Evolutionary conservation across 2,797 vertebrate species (phyloP), one percentile per base, ranked within the genome.

Genomic region (Sylvilagus floridanus): DNA sequence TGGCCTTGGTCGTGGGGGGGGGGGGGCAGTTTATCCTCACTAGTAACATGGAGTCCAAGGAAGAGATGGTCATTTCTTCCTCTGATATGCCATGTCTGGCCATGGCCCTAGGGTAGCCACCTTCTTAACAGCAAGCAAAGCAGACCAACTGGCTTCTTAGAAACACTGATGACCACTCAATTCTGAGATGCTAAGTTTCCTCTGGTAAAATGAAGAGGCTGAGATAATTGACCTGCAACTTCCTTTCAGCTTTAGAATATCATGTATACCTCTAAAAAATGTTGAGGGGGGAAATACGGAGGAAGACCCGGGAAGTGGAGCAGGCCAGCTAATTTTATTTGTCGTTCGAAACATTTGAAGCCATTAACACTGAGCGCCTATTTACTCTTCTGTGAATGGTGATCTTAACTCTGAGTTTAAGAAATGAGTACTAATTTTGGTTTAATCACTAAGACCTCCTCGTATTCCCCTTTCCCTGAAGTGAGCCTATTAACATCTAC

Each of bases 131-230:
- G 22, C 21, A 93, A 86, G n/a, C 42, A 84, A 82, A 95, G 52
- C 21, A 71, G 66, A 35, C 47, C 37, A 89, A 52, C 60, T 95
- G 72, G 32, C 62, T 94, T 95, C 89, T 96, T 62, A 84, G 28
- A 71, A 81, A 94, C 22, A 78, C 28, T 0, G 10, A 30, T n/a
- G 8, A 30, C 66, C 81, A 79, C 30, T 75, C 73, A 91, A 85
- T 8, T 88, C 78, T 69, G 82, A 96, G n/a, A 91, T 28, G 76
- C 47, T 90, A 26, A 6, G n/a, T 90, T 97, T 96, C 93, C 85
- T 92, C 88, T 96, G 90, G 47, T 63, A 60, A 92, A 96, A 96
- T 77, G 60, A 82, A 69, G 93, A 97, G 95, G 94, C 86, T 92
- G 62, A 65, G 13, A 69, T 84, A 37, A 22, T 76, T 92, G 96